phyloP scores from a whole-genome alignment of 2,113 vertebrate genomes.

The Malurus alboscapulatus region DNA sequence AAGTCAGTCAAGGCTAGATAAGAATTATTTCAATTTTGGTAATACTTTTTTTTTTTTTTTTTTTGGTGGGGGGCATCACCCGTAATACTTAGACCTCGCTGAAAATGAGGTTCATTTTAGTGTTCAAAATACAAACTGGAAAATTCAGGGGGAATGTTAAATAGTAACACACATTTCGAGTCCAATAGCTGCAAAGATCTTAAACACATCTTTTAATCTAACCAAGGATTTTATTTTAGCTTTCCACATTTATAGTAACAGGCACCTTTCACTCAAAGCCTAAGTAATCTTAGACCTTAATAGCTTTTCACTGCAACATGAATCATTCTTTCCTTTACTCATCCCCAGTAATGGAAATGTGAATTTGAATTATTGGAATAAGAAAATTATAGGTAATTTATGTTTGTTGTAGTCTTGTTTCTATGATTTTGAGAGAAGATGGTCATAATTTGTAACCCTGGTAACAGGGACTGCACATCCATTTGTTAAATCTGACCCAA shows the following conservation, averaged over 20 bases:
- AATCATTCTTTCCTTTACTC: constrained; percentile 38
- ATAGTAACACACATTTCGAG: neutral
- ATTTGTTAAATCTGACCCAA: constrained; percentile 23
- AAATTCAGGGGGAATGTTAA: neutral
- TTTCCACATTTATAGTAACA: constrained; percentile 32
- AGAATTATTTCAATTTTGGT: neutral
- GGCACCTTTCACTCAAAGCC: constrained; percentile 53
- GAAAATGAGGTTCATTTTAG: neutral
- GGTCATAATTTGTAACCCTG: constrained; percentile 58
- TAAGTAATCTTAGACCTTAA: constrained; percentile 43
- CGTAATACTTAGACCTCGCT: neutral
- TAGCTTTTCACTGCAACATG: constrained; percentile 7
- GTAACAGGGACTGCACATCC: constrained; percentile 40
- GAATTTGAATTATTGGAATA: constrained; percentile 64
- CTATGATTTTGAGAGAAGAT: constrained; percentile 55
- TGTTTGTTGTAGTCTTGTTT: constrained; percentile 64
- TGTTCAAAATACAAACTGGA: neutral
- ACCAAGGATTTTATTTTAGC: neutral
- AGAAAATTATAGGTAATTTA: constrained; percentile 71
- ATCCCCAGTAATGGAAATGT: constrained; percentile 37
- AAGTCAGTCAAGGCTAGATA: neutral
- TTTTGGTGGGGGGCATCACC: rapidly evolving
- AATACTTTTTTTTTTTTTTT: no score
- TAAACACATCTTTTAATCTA: neutral
- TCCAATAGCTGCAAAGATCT: neutral